phyloP scores from a whole-genome alignment of 2,797 vertebrate species.

The Loris lydekkerianus region DNA sequence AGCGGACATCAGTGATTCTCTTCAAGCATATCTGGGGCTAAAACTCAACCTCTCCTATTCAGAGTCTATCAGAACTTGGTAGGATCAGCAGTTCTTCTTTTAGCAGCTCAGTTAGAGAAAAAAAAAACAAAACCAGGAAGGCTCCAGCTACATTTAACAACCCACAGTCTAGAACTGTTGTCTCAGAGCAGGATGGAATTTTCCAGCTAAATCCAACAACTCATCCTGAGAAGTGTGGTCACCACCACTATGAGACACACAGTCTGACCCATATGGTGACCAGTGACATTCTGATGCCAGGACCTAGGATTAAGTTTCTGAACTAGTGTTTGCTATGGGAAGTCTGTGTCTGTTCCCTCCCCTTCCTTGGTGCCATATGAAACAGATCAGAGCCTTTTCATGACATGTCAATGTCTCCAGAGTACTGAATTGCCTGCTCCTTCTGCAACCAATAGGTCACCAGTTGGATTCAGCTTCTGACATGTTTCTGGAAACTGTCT shows the following conservation, averaged over 20 bases:
- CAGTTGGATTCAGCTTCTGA: neutral
- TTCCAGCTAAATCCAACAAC: neutral
- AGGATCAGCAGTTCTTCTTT: neutral
- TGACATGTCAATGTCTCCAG: neutral
- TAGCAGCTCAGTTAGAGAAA: neutral
- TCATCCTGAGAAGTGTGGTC: neutral
- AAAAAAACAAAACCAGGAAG: neutral
- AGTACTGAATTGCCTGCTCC: neutral
- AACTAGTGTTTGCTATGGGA: conserved; percentile 23
- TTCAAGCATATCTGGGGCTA: conserved; percentile 13
- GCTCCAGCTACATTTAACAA: neutral
- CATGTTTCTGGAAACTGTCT: conserved; percentile 29
- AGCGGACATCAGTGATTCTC: neutral
- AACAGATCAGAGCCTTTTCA: neutral
- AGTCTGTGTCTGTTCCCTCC: neutral
- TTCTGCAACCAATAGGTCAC: neutral
- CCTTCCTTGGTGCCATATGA: neutral
- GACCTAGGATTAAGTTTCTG: conserved; percentile 26
- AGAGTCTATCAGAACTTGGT: neutral
- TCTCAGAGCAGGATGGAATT: neutral
- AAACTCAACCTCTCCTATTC: neutral
- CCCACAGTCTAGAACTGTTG: neutral
- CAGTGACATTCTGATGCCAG: neutral
- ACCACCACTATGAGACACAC: neutral
- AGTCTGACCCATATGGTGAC: neutral